Conservation (phyloP, 2,888 invertebrate species). For the Pecten maximus region DNA sequence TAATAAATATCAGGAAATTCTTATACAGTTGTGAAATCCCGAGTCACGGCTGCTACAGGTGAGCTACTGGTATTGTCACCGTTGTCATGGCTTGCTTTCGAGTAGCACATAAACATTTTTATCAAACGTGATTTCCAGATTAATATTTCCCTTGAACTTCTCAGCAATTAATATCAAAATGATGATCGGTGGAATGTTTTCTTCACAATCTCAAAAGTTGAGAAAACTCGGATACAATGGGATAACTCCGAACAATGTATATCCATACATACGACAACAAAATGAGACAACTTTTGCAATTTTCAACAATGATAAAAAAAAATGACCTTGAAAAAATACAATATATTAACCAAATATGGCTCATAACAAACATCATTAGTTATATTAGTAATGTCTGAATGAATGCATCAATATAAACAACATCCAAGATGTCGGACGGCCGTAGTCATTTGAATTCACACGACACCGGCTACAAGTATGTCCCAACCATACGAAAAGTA, state of each 20-base stretch:
- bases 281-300: constrained; percentile 24
- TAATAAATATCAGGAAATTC: too few relatives aligned
- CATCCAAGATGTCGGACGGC: background rate
- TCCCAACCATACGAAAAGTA: background rate
- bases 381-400: background rate
- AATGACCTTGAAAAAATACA: background rate
- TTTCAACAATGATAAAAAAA: background rate
- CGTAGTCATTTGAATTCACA: background rate
- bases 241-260: background rate
- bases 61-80: too few relatives aligned
- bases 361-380: background rate
- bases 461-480: background rate
- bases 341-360: background rate
- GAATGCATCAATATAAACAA: background rate
- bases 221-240: background rate
- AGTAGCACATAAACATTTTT: too few relatives aligned
- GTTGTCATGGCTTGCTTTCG: too few relatives aligned
- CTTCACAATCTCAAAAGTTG: background rate
- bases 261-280: background rate
- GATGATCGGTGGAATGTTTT: background rate
- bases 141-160: too few relatives aligned
- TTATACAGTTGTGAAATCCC: too few relatives aligned
- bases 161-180: too few relatives aligned
- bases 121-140: too few relatives aligned
- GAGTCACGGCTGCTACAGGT: too few relatives aligned